Percentiles rank a stretch among this genome's conserved stretches.
phyloP scores from a whole-genome alignment of 30 jellyfish, hydroid and myxozoan genomes.

The Mastigias papua region DNA sequence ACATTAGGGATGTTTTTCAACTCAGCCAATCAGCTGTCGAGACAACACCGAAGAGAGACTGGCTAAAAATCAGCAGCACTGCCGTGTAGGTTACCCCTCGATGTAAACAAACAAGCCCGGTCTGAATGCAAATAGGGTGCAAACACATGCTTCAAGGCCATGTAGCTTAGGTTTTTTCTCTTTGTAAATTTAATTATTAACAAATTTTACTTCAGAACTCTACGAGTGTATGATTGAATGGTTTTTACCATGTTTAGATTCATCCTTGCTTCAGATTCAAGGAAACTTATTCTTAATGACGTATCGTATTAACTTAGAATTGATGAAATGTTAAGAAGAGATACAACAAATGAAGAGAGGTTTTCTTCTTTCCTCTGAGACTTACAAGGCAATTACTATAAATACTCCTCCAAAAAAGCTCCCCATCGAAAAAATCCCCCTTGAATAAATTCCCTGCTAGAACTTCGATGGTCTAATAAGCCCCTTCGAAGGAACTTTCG shows the following conservation, averaged over 20 bases:
- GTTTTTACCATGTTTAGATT: constrained; percentile 15
- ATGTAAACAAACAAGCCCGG: neutral
- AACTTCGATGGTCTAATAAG: no score
- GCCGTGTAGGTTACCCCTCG: neutral
- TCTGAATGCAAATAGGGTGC: neutral
- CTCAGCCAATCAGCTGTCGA: neutral
- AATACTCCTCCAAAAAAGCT: no score
- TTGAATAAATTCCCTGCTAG: no score
- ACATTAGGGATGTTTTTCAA: neutral
- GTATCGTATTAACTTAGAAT: constrained; percentile 13
- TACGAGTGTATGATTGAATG: constrained; percentile 22
- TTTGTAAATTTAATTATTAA: neutral
- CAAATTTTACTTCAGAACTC: constrained; percentile 6
- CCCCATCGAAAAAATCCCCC: no score
- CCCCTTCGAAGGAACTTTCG: neutral
- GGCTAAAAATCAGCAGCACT: neutral
- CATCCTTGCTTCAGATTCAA: constrained; percentile 4
- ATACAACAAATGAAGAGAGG: neutral
- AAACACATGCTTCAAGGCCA: neutral
- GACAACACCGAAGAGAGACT: no score
- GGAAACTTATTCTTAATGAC: constrained; percentile 6
- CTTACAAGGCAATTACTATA: neutral
- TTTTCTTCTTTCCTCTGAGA: constrained; percentile 3
- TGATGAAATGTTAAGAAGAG: neutral
- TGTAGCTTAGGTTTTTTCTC: neutral